Evolutionary conservation across 92 coral and sea anemone genomes (phyloP), one percentile per base, ranked within the genome.

Genomic region (Metridium senile): DNA sequence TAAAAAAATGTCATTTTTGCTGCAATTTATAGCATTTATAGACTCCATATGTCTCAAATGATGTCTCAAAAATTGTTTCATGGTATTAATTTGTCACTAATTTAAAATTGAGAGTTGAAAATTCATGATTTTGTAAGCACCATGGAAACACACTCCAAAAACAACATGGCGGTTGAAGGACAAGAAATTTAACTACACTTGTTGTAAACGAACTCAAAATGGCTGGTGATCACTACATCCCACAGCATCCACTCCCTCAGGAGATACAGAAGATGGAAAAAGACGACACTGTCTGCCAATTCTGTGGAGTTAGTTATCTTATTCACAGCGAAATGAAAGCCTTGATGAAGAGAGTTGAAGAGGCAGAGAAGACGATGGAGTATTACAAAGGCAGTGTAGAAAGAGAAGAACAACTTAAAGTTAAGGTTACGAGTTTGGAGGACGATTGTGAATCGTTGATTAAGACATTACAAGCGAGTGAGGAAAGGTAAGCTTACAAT

Each of bases 301-400:
- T 95, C 66, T 95, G 99, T 85, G 99, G 99, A 10, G 99, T 95
- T 49, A 95, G 99, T 68, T 95, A 95, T 66, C 83, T 95, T 2
- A 95, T 95, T n/a, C 99, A 95, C 72, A 95, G 84, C 85, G 99
- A 95, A 78, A 88, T 95, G 96, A 95, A 95, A 51, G 96, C 96
- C 23, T 76, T 95, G 62, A 90, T 93, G 84, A 91, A 92, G 27
- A 78, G 95, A 26, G 90, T 95, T 0, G 91, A 85, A 35, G 92
- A 95, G 61, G 97, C 97, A 9, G 99, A 95, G 62, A 81, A 71
- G n/a, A 87, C 84, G 19, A 89, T 95, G 97, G 93, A 95, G 70
- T 83, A 93, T 65, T 95, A 95, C 76, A 89, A 82, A 58, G 97
- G 96, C 32, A 95, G 99, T 68, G 89, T 95, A 1, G 93, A 95